Evolutionary conservation across 2,113 vertebrate species (phyloP), one percentile per base, ranked within the genome.

Genomic region (Macaca fascicularis): DNA sequence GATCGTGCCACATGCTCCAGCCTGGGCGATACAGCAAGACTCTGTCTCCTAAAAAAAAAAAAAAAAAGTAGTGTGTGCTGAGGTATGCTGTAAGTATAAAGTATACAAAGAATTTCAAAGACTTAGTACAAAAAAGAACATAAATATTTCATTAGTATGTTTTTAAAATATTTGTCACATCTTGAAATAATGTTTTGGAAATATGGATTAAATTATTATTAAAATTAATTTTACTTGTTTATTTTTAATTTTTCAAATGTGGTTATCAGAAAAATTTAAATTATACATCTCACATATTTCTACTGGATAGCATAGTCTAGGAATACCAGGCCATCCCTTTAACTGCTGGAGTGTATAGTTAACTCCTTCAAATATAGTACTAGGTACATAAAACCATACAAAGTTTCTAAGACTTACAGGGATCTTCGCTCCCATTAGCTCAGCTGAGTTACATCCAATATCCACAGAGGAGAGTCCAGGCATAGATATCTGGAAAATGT

Each of bases 191-290:
- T 76, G 89, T 76, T 93, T 86, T 85, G 27, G 9, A n/a, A 83
- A 91, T 32, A 89, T 91, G 14, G 5, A 16, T 55, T 82, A 92
- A 76, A 94, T 80, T 84, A 75, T 82, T 74, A 69, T 72, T 70
- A 61, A 92, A 96, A 95, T 87, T 79, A 91, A 93, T 79, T 86
- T 87, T 67, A 90, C 55, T 59, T 52, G n/a, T 61, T 90, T 76
- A 82, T 48, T 90, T 82, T 92, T 79, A 84, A 17, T 79, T 79
- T 86, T 59, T 48, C 55, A 25, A 75, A 90, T n/a, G 55, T 25
- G 27, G 52, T 57, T 75, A 95, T 61, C 55, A 74, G 10, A 74
- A 83, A 48, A n/a, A 40, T 79, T 90, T 84, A 90, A 94, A 61
- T 83, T 69, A 64, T 4, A 75, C 0, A 4, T 35, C 50, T 76